A percentile compares a stretch with the other conserved stretches of the same genome.
These are phyloP conservation scores for Donacobius atricapilla DNA, from an alignment of 2,113 vertebrate genomes.

Conservation along the genomic window DNA sequence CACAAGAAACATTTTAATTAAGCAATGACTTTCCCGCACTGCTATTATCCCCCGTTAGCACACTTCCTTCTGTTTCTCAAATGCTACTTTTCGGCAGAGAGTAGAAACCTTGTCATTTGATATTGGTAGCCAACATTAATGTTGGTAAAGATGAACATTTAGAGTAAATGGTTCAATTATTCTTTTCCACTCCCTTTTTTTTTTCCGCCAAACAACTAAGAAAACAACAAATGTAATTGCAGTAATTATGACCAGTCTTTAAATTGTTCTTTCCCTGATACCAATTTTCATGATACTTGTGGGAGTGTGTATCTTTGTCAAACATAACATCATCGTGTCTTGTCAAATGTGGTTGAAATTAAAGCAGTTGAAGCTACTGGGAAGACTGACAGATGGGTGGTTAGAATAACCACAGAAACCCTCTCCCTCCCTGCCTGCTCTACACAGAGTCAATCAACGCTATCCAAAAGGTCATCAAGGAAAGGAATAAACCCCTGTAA, in stretches of 20 bases:
- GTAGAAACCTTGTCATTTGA: background rate
- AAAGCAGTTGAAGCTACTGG: background rate
- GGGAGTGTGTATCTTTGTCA: conserved; percentile 24
- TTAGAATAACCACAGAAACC: background rate
- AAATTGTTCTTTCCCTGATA: conserved; percentile 5
- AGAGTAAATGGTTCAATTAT: conserved; percentile 35
- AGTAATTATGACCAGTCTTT: conserved; percentile 32
- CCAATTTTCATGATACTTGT: background rate
- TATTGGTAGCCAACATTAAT: background rate
- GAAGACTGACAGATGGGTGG: background rate
- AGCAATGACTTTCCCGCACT: background rate
- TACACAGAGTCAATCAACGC: background rate
- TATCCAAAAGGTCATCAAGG: background rate
- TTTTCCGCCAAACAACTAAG: background rate
- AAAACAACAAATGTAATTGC: conserved; percentile 43
- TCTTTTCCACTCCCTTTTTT: background rate
- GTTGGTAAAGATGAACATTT: conserved; percentile 9
- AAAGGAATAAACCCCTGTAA: background rate
- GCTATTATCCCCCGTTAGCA: background rate
- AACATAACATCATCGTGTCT: background rate
- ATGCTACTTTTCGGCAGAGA: background rate
- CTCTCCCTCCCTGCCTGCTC: background rate
- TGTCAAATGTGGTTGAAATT: conserved; percentile 21
- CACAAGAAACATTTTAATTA: background rate
- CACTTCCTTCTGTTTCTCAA: background rate